A percentile compares a stretch with the other conserved stretches of the same genome.
phyloP scores from a whole-genome alignment of 2,113 vertebrate genomes.

The Willisornis vidua region DNA sequence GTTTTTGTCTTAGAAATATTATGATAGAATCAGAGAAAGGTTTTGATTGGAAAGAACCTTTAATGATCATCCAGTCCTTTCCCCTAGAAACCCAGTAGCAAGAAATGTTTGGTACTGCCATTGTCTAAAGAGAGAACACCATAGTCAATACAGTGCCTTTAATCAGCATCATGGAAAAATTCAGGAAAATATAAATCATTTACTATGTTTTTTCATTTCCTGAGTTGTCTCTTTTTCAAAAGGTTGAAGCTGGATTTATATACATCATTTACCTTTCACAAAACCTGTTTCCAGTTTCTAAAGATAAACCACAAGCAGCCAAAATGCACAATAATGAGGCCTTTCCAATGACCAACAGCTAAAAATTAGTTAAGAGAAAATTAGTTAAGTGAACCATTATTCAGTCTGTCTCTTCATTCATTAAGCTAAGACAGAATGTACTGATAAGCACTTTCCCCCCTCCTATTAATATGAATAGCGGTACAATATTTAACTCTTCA shows the following conservation, averaged over 20 bases:
- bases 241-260: background rate
- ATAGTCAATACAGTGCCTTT: background rate
- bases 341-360: accelerated
- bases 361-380: background rate
- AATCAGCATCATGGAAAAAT: background rate
- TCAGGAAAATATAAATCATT: background rate
- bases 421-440: background rate
- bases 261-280: background rate
- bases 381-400: background rate
- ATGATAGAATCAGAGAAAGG: background rate
- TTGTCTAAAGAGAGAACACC: background rate
- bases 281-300: background rate
- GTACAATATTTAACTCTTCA: background rate
- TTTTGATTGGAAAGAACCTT: background rate
- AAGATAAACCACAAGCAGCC: background rate
- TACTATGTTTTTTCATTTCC: background rate
- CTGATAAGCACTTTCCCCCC: background rate
- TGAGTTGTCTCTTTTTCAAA: background rate
- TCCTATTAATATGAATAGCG: background rate
- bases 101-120: background rate
- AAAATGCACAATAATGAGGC: background rate
- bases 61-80: background rate
- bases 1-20: background rate
- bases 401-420: background rate
- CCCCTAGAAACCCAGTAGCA: background rate